A percentile compares a stretch with the other conserved stretches of the same genome.
These are phyloP conservation scores for Balaeniceps rex DNA, from an alignment of 2,113 vertebrate genomes.

Conservation along the genomic window DNA sequence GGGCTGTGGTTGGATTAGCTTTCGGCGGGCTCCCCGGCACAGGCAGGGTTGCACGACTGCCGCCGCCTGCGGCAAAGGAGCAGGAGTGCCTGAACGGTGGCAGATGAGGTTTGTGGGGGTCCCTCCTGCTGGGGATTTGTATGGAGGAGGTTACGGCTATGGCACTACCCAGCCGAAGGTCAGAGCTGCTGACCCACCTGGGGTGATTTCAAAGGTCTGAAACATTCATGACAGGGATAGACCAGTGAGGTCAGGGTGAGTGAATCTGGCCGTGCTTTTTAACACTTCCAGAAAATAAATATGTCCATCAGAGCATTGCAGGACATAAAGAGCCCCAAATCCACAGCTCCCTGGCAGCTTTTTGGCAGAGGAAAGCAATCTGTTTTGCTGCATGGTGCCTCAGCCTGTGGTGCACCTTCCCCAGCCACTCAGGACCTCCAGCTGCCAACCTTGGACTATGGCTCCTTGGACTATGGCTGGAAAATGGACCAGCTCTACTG, in stretches of 20 bases:
- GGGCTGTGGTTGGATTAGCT: neutral
- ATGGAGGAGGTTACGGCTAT: rapidly evolving
- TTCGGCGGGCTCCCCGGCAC: rapidly evolving
- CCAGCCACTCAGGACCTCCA: rapidly evolving
- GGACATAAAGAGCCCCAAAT: neutral
- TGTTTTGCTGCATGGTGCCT: neutral
- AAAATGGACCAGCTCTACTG: neutral
- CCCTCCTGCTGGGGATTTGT: neutral
- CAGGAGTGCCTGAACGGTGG: neutral
- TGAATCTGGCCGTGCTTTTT: neutral
- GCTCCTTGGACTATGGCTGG: too few relatives aligned
- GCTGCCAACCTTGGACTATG: neutral
- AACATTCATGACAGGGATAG: neutral
- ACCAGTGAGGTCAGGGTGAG: neutral
- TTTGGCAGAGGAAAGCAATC: neutral
- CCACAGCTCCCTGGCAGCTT: neutral
- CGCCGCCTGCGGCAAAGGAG: rapidly evolving
- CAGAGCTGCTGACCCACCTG: neutral
- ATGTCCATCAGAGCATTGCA: neutral
- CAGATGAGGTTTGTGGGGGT: neutral
- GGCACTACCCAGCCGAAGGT: neutral
- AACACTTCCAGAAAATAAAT: neutral
- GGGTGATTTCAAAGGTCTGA: neutral
- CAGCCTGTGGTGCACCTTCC: neutral
- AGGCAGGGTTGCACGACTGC: neutral